Percentiles rank a stretch among this genome's conserved stretches.
phyloP scores from a whole-genome alignment of 1,140 invertebrate genomes.

The Stegodyphus mimosarum region DNA sequence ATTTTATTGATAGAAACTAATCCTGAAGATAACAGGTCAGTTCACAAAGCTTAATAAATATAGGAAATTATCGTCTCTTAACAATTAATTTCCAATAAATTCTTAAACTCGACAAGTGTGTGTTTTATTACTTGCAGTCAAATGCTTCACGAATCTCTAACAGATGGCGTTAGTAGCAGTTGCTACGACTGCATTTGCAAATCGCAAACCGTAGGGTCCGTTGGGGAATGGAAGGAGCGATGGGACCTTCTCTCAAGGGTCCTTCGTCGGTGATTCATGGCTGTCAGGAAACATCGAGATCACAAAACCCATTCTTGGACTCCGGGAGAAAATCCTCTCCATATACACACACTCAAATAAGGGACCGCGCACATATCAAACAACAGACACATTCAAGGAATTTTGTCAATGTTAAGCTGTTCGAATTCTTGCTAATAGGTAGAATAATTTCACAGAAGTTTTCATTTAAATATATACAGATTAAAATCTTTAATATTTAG shows the following conservation, averaged over 20 bases:
- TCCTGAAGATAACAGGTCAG: too few relatives aligned
- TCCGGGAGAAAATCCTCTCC: slow-evolving; percentile 20
- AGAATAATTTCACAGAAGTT: too few relatives aligned
- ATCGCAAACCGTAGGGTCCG: not conserved
- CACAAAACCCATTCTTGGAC: slow-evolving; percentile 50
- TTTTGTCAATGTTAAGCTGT: too few relatives aligned
- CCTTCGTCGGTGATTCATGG: slow-evolving; percentile 50
- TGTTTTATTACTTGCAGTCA: too few relatives aligned
- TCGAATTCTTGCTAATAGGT: too few relatives aligned
- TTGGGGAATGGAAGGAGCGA: not conserved
- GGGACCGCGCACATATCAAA: not conserved
- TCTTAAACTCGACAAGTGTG: too few relatives aligned
- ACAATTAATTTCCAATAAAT: too few relatives aligned
- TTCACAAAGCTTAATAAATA: too few relatives aligned
- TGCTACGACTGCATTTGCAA: slow-evolving; percentile 25
- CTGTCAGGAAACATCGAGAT: slow-evolving; percentile 58
- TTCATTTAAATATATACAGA: too few relatives aligned
- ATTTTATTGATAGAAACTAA: too few relatives aligned
- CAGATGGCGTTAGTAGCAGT: slow-evolving; percentile 3
- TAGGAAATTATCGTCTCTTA: too few relatives aligned
- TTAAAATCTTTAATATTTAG: too few relatives aligned
- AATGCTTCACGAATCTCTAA: not conserved
- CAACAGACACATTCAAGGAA: not conserved
- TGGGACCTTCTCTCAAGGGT: slow-evolving; percentile 45
- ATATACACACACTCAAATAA: not conserved